Conservation (phyloP, 2,888 invertebrate genomes). For the Teleiodes luculella region DNA sequence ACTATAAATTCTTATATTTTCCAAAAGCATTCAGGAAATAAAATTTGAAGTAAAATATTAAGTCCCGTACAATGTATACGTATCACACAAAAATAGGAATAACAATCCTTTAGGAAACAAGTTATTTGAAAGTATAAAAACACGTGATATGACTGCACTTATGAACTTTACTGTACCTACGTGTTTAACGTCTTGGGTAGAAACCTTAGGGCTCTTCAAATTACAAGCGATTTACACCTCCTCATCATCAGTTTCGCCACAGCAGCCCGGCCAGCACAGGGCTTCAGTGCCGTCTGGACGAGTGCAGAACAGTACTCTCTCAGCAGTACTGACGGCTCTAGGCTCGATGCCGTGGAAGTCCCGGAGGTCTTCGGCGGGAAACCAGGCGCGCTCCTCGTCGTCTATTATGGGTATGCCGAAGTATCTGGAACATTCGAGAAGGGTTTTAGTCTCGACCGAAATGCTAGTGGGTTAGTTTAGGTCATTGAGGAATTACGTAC, state of each 20-base stretch:
- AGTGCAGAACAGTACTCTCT: slow-evolving; percentile 90
- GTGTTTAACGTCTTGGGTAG: too few species aligned
- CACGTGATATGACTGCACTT: too few species aligned
- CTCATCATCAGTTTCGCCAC: slow-evolving; percentile 70
- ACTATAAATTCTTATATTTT: too few species aligned
- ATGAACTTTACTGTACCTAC: too few species aligned
- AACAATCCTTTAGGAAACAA: too few species aligned
- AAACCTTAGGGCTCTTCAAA: background rate
- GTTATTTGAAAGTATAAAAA: too few species aligned
- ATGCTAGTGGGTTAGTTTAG: too few species aligned
- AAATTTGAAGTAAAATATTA: too few species aligned
- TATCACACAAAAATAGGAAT: too few species aligned
- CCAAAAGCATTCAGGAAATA: too few species aligned
- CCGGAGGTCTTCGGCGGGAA: slow-evolving; percentile 91
- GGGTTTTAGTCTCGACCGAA: background rate
- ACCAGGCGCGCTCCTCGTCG: slow-evolving; percentile 95
- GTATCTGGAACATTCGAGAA: slow-evolving; percentile 78
- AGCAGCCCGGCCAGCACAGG: slow-evolving; percentile 84
- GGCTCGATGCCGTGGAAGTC: slow-evolving; percentile 94
- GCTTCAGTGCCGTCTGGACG: slow-evolving; percentile 90
- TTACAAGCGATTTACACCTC: background rate
- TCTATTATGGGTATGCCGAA: slow-evolving; percentile 89
- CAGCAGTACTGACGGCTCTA: slow-evolving; percentile 82
- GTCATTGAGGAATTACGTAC: too few species aligned
- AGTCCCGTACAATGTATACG: too few species aligned